phyloP scores from a whole-genome alignment of 2,113 vertebrate species.

The Mesocricetus auratus region DNA sequence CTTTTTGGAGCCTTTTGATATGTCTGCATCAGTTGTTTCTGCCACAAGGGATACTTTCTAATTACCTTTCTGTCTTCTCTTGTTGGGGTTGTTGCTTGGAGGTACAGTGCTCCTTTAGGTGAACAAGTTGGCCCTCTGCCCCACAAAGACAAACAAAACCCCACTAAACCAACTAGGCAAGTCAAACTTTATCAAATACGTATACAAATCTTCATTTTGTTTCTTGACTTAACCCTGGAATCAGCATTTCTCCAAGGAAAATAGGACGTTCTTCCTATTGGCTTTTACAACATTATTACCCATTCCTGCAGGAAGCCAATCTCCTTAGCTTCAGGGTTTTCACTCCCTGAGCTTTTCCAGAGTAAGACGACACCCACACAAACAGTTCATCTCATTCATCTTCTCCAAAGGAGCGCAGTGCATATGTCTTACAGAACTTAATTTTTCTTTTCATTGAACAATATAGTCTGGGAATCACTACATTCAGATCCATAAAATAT shows the following conservation, averaged over 20 bases:
- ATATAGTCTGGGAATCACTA: neutral
- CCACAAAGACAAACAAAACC: neutral
- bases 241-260: neutral
- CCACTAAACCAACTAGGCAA: neutral
- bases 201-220: neutral
- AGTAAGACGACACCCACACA: neutral
- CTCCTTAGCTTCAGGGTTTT: neutral
- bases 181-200: neutral
- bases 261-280: neutral
- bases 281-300: neutral
- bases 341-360: neutral
- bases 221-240: neutral
- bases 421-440: neutral
- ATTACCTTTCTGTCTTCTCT: neutral
- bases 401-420: neutral
- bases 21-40: neutral
- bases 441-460: neutral
- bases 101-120: neutral
- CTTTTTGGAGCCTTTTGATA: neutral
- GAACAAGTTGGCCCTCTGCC: neutral
- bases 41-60: neutral
- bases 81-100: neutral
- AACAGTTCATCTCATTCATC: neutral
- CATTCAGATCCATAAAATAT: neutral
- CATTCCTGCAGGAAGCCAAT: neutral